These are phyloP conservation scores for Hyles euphorbiae DNA, from an alignment of 1,140 invertebrate genomes.

Conservation along the genomic window DNA sequence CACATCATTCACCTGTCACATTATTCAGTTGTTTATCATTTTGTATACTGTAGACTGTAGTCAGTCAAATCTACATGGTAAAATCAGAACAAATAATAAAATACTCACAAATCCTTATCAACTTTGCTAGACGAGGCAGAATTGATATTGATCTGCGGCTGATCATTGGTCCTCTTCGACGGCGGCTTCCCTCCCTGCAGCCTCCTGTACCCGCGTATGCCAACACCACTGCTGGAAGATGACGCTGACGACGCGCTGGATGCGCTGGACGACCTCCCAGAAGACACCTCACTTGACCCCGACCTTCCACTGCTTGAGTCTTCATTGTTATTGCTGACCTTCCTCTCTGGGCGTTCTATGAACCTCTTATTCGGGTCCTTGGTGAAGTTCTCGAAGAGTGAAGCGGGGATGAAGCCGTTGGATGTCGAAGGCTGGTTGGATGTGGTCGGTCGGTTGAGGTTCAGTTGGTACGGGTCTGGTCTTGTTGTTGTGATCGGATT, in stretches of 20 bases:
- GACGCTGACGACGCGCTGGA: no score
- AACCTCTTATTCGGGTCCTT: no score
- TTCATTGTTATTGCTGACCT: no score
- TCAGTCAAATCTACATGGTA: slow-evolving; percentile 5
- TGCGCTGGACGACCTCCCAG: neutral
- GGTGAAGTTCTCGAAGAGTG: neutral
- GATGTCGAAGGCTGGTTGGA: slow-evolving; percentile 8
- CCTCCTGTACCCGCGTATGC: neutral
- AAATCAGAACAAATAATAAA: neutral
- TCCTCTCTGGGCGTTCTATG: no score
- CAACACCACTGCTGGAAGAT: neutral
- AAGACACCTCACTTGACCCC: no score
- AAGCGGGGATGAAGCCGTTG: slow-evolving; percentile 2
- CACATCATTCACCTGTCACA: no score
- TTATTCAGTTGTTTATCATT: no score
- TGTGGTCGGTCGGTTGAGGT: neutral
- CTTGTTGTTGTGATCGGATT: slow-evolving; percentile 1
- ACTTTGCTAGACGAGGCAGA: slow-evolving; percentile 30
- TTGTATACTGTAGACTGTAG: neutral
- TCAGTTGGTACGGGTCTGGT: slow-evolving; percentile 10
- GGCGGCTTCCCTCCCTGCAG: slow-evolving; percentile 19
- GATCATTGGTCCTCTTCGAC: slow-evolving; percentile 50
- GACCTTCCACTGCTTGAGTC: no score
- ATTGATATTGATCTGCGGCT: slow-evolving; percentile 47
- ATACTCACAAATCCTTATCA: slow-evolving; percentile 40